These are phyloP conservation scores for Salvelinus namaycush DNA, from an alignment of 2,113 vertebrate genomes.

Conservation along the genomic window DNA sequence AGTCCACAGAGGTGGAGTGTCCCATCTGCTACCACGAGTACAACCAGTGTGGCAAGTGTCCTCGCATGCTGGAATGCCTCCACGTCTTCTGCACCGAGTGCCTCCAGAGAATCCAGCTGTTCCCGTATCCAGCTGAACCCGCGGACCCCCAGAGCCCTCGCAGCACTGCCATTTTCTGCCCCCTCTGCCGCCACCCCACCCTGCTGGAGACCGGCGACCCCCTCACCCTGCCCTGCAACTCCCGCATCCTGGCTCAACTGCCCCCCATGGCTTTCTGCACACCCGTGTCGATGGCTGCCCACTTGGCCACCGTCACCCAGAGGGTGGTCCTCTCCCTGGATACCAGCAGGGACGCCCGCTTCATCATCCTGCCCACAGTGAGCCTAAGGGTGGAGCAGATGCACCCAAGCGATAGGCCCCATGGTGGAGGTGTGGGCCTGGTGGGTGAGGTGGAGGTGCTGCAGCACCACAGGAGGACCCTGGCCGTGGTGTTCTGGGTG, in stretches of 20 bases:
- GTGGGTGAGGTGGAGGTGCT: conserved; percentile 46
- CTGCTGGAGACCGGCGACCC: conserved; percentile 56
- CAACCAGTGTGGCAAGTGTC: conserved; percentile 70
- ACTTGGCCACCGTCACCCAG: conserved; percentile 67
- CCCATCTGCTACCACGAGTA: conserved; percentile 80
- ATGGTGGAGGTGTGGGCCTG: conserved; percentile 27
- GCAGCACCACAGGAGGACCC: conserved; percentile 55
- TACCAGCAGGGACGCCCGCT: conserved; percentile 59
- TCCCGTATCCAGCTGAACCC: conserved; percentile 34
- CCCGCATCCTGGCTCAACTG: conserved; percentile 63
- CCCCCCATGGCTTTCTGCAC: conserved; percentile 57
- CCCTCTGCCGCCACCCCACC: conserved; percentile 75
- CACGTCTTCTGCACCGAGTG: conserved; percentile 79
- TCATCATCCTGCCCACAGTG: conserved; percentile 77
- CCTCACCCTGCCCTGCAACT: conserved; percentile 71
- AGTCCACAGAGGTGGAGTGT: conserved; percentile 72
- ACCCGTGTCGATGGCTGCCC: conserved; percentile 40
- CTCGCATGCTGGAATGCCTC: conserved; percentile 76
- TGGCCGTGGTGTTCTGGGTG: conserved; percentile 72
- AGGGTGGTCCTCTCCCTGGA: conserved; percentile 73
- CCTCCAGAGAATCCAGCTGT: conserved; percentile 73
- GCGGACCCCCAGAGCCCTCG: conserved; percentile 29
- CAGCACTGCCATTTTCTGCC: conserved; percentile 69
- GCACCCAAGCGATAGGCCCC: conserved; percentile 39
- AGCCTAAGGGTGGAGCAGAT: conserved; percentile 79